Base-by-base conservation (phyloP, 2,113 vertebrate species). In the Heterotilapia buettikoferi region DNA sequence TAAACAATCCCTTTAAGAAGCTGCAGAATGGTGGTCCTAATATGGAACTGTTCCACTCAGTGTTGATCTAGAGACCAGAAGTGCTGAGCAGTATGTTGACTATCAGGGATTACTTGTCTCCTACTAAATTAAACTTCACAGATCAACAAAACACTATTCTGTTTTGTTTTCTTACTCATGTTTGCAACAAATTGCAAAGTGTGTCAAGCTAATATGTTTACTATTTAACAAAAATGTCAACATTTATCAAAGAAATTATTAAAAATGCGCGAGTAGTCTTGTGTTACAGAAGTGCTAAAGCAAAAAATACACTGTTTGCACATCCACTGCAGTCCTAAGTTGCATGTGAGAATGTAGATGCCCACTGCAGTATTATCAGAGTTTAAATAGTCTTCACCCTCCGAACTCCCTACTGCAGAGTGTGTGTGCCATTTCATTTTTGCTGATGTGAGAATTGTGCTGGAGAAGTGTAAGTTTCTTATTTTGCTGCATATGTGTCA, bases 21-120 rank as follows among this genome's bases (percentile, higher is more conserved):
- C 76, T 2, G 57, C 88, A 85, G 76, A 86, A 38, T n/a, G 47
- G 53, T 87, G 90, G 50, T 87, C 94, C 93, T 89, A 95, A 95
- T 93, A 95, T 94, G 94, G 94, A 93, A 80, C 91, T 89, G 86
- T 90, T 92, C 84, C 57, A 78, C 86, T 91, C 86, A 5, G 71
- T 83, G 91, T 80, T 88, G 90, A 80, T 83, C 56, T 31, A 83
- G 36, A 86, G 86, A 54, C 59, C 52, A 88, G 63, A 53, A 61
- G 24, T 61, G 54, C 45, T 11, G 81, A 78, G 26, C 26, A 59
- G 21, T 13, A 6, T 52, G 47, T 82, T 86, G 78, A 92, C 80
- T 78, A 90, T 50, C 61, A 47, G 16, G 85, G 45, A 45, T 84
- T 52, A 63, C 82, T 31, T 36, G 84, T 33, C 29, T 54, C 61